These are phyloP conservation scores for Puffinus mauretanicus DNA, from an alignment of 2,113 vertebrate genomes.

Conservation along the genomic window DNA sequence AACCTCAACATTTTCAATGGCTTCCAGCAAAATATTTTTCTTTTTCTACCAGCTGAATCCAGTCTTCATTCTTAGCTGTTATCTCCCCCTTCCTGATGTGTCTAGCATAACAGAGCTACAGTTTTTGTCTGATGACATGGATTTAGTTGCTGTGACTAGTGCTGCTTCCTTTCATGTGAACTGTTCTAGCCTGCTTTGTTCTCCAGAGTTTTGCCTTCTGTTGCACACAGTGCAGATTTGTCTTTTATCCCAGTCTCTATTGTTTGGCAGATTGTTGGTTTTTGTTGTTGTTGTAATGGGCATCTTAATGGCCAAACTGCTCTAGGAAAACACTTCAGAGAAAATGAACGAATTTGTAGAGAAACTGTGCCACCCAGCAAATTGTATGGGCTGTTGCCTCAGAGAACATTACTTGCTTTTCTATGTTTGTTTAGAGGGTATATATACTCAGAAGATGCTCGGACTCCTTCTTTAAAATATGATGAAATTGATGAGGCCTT, in stretches of 20 bases:
- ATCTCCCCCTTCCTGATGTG: not conserved
- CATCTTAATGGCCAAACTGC: not conserved
- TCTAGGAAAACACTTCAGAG: not conserved
- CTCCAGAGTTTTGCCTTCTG: constrained; percentile 4
- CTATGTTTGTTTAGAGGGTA: not conserved
- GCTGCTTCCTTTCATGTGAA: not conserved
- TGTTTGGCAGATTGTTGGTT: not conserved
- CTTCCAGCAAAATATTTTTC: not conserved
- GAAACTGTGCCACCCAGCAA: not conserved
- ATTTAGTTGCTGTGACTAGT: not conserved
- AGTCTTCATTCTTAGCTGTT: not conserved
- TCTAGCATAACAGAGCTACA: not conserved
- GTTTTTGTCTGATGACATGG: not conserved
- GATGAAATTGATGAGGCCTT: not conserved
- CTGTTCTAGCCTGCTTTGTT: not conserved
- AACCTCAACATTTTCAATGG: not conserved
- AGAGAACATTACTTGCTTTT: not conserved
- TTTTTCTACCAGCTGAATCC: not conserved
- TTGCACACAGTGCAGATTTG: not conserved
- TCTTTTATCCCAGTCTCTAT: not conserved
- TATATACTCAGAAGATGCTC: not conserved
- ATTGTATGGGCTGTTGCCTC: not conserved
- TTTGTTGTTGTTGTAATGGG: not conserved
- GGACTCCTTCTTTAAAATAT: not conserved
- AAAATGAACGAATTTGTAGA: not conserved